Percentiles rank a stretch among this genome's conserved stretches.
phyloP scores from a whole-genome alignment of 2,797 vertebrate species.

The Oreortyx pictus region DNA sequence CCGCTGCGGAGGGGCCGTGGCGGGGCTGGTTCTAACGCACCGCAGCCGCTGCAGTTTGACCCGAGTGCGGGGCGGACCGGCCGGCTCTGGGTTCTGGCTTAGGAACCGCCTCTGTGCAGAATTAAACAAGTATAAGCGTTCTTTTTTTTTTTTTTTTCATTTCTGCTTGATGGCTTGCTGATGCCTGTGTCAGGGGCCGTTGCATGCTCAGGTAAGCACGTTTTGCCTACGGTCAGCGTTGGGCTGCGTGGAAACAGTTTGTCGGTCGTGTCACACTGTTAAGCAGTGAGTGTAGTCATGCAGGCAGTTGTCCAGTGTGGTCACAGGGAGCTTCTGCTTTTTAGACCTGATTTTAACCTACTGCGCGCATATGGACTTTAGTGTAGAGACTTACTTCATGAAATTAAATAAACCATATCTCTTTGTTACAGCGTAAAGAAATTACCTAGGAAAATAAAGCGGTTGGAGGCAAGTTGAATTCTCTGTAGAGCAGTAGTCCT shows the following conservation, averaged over 20 bases:
- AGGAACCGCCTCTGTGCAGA: background rate
- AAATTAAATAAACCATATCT: background rate
- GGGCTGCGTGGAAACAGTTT: too few relatives aligned
- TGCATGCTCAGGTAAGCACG: background rate
- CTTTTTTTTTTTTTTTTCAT: background rate
- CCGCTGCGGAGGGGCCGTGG: background rate
- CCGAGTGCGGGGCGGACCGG: too few relatives aligned
- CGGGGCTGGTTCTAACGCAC: background rate
- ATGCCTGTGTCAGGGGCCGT: background rate
- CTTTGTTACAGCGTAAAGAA: background rate
- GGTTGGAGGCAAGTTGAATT: background rate
- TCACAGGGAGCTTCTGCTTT: background rate
- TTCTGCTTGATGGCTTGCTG: background rate
- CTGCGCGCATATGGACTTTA: background rate
- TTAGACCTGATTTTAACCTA: background rate
- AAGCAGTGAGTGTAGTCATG: too few relatives aligned
- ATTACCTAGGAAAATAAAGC: background rate
- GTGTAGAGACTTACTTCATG: rapidly evolving
- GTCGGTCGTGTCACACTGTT: too few relatives aligned
- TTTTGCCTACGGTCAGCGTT: background rate
- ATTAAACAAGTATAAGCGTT: background rate
- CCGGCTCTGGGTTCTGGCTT: background rate
- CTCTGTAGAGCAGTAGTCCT: background rate
- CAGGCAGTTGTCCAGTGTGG: background rate
- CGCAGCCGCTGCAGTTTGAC: background rate